phyloP scores from a whole-genome alignment of 2,888 invertebrate species.

The Lacanobia oleracea region DNA sequence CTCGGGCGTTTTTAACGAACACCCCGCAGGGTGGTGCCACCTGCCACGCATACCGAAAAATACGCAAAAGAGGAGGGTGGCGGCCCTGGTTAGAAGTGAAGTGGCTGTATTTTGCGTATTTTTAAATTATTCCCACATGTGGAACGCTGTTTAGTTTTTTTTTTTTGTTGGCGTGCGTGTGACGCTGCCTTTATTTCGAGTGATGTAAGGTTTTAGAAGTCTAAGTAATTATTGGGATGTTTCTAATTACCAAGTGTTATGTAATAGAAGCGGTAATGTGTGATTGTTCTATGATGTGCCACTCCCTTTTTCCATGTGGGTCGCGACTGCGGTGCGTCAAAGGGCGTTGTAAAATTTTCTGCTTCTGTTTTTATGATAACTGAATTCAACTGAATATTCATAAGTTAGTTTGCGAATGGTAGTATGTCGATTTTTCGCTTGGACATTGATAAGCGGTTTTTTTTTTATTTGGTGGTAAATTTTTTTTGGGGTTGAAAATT shows the following conservation, averaged over 20 bases:
- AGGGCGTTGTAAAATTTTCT: background rate
- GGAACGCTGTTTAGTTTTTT: constrained; percentile 84
- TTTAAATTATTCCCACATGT: constrained; percentile 89
- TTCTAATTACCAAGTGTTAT: constrained; percentile 25
- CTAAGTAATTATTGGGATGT: constrained; percentile 28
- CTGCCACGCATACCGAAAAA: constrained; percentile 91
- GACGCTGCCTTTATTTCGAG: constrained; percentile 52
- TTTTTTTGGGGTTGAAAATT: background rate
- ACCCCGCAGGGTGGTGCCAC: constrained; percentile 85
- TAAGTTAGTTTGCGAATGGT: background rate
- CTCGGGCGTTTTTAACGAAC: constrained; percentile 90
- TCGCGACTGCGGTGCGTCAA: background rate
- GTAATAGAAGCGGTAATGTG: constrained; percentile 25
- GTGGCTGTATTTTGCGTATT: constrained; percentile 90
- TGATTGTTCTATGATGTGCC: constrained; percentile 30
- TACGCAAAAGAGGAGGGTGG: constrained; percentile 85
- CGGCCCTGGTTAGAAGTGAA: constrained; percentile 87
- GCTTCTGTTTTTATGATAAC: background rate
- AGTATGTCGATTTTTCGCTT: background rate
- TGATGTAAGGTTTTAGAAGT: constrained; percentile 9
- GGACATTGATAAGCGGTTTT: background rate
- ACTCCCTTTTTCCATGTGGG: constrained; percentile 36
- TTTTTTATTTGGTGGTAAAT: background rate
- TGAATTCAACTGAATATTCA: background rate
- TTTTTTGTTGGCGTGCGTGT: constrained; percentile 70